Percentiles rank a stretch among this genome's conserved stretches.
Evolutionary conservation across 2,113 vertebrate genomes (phyloP).

Genomic region (Leptodactylus fuscus): DNA sequence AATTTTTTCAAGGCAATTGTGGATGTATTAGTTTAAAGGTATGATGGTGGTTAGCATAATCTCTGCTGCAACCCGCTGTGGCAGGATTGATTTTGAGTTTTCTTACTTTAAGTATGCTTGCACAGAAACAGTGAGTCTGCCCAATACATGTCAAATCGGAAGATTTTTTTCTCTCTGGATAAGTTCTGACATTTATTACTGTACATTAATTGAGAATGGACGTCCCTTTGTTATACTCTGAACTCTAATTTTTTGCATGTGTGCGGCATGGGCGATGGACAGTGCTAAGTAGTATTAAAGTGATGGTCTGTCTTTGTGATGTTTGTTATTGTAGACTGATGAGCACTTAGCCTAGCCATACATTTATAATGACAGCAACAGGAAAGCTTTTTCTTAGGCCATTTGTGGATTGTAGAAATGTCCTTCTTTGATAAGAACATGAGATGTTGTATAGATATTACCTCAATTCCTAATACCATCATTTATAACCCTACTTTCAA

Average conservation of each 20-base stretch:
- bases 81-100: no score
- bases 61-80: no score
- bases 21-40: no score
- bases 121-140: no score
- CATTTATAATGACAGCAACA: conserved; percentile 21
- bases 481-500: no score
- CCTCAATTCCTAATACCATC: not conserved
- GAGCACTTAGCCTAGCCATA: conserved; percentile 27
- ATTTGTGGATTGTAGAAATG: conserved; percentile 26
- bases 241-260: not conserved
- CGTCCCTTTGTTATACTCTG: not conserved
- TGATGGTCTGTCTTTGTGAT: conserved; percentile 10
- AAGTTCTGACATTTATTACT: not conserved
- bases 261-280: not conserved
- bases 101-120: no score
- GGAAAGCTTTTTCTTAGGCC: not conserved
- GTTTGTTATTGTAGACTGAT: conserved; percentile 24
- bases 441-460: conserved; percentile 2
- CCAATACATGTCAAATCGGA: no score
- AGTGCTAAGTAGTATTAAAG: not conserved
- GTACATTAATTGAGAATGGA: not conserved
- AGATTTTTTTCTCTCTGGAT: not conserved
- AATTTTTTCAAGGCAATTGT: no score
- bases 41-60: no score
- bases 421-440: not conserved